A percentile compares a stretch with the other conserved stretches of the same genome.
phyloP scores from a whole-genome alignment of 2,113 vertebrate species.

The Pedetes capensis region DNA sequence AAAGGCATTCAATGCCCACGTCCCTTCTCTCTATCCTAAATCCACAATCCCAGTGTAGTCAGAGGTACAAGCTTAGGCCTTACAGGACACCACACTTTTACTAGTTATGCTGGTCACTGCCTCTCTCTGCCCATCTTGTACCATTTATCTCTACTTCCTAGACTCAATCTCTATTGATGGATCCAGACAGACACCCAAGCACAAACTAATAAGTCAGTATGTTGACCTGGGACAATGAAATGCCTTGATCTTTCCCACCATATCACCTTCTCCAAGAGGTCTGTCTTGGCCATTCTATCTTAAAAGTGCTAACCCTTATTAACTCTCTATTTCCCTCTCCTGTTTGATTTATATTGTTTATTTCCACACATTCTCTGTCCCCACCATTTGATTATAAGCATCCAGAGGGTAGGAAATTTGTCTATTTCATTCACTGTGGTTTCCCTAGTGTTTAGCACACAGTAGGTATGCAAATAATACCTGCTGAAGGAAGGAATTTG shows the following conservation, averaged over 20 bases:
- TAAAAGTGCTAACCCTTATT: background rate
- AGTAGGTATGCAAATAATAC: background rate
- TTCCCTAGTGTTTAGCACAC: background rate
- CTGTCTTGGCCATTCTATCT: background rate
- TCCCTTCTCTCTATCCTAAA: background rate
- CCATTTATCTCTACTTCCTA: background rate
- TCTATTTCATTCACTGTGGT: background rate
- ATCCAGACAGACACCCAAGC: background rate
- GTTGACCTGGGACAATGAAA: background rate
- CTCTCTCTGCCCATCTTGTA: background rate
- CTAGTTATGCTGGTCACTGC: background rate
- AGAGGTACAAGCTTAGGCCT: background rate
- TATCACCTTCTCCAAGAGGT: background rate
- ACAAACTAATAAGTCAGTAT: background rate
- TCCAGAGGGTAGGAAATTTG: background rate
- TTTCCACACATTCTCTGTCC: background rate
- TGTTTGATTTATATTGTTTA: background rate
- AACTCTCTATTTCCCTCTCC: background rate
- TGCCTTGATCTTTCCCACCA: background rate
- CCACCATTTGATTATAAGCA: background rate
- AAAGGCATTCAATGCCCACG: background rate
- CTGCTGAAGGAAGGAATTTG: background rate
- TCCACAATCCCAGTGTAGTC: background rate
- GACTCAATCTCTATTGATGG: background rate
- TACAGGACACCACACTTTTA: accelerated